phyloP scores from a whole-genome alignment of 2,797 vertebrate genomes.

The Ispidina picta region DNA sequence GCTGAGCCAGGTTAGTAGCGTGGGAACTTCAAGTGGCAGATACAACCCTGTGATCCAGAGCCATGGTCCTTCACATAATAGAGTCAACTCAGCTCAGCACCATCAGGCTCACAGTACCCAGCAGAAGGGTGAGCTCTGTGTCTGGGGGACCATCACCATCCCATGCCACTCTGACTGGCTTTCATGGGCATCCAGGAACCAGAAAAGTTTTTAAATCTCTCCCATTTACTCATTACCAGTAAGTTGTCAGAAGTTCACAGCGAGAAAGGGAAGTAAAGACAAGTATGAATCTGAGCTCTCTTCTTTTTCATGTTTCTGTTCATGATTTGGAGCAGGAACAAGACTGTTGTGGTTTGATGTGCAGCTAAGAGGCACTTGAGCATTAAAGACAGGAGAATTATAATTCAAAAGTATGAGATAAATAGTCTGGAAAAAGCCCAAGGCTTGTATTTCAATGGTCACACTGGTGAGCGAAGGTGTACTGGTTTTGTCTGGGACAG shows the following conservation, averaged over 20 bases:
- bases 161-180: rapidly evolving
- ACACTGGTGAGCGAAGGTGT: background rate
- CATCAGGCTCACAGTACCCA: background rate
- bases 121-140: background rate
- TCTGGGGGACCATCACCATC: rapidly evolving
- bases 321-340: rapidly evolving
- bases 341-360: background rate
- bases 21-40: background rate
- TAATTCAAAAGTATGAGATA: background rate
- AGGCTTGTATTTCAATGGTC: background rate
- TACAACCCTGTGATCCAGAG: background rate
- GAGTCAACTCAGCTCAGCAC: background rate
- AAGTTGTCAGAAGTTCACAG: background rate
- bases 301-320: background rate
- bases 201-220: background rate
- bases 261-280: background rate
- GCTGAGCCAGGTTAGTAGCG: background rate
- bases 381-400: background rate
- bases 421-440: background rate
- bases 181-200: background rate
- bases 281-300: background rate
- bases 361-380: background rate
- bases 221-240: no score
- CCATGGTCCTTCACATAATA: rapidly evolving
- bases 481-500: background rate